Conservation (phyloP, 2,113 vertebrate species). For the Poeciliopsis occidentalis region DNA sequence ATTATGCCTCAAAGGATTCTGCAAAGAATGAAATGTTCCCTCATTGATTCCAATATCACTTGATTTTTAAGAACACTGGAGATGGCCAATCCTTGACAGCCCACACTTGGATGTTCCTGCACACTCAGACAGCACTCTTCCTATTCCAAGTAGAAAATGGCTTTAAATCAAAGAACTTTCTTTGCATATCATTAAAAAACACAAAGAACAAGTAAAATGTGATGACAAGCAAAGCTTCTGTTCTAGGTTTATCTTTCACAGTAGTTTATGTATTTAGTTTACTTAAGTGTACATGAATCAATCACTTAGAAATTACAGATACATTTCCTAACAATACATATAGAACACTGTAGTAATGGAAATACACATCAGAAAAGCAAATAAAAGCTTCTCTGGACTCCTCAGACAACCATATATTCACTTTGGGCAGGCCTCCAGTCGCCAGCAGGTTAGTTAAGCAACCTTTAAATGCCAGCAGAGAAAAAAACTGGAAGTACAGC, state of each 20-base stretch:
- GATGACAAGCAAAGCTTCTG: too few relatives aligned
- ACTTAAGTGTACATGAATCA: not conserved
- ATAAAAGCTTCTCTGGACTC: not conserved
- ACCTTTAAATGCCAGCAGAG: not conserved
- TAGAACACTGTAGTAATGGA: not conserved
- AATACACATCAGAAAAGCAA: not conserved
- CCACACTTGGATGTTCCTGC: slow-evolving; percentile 55
- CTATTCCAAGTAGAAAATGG: slow-evolving; percentile 28
- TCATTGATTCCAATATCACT: slow-evolving; percentile 40
- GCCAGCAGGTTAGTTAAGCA: not conserved
- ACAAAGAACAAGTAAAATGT: not conserved
- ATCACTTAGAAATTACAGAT: too few relatives aligned
- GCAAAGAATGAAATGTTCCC: slow-evolving; percentile 54
- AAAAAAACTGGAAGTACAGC: not conserved
- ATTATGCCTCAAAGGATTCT: not conserved
- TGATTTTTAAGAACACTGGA: slow-evolving; percentile 42
- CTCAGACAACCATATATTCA: not conserved
- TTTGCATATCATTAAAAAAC: slow-evolving; percentile 9
- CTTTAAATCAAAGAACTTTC: slow-evolving; percentile 19
- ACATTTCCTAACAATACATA: not conserved
- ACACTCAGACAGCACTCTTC: slow-evolving; percentile 28
- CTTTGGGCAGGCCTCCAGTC: not conserved
- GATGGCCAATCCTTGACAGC: slow-evolving; percentile 42
- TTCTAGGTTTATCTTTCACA: not conserved
- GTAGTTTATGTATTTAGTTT: not conserved